These are phyloP conservation scores for Misgurnus anguillicaudatus DNA, from an alignment of 2,113 vertebrate genomes.

Conservation along the genomic window DNA sequence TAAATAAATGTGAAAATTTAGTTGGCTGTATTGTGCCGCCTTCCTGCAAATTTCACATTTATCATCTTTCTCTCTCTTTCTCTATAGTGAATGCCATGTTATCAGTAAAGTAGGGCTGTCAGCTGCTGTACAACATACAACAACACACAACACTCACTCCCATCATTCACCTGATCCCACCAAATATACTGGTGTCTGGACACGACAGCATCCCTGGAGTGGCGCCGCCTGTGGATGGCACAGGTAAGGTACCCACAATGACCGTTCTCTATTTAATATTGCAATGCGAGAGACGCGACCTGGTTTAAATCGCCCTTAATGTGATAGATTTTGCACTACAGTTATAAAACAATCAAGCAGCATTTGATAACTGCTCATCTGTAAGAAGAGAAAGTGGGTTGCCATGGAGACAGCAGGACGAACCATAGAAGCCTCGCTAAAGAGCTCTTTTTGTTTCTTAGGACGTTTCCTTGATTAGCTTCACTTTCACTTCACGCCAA, in stretches of 20 bases:
- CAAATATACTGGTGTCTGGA: slow-evolving; percentile 83
- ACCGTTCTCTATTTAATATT: neutral
- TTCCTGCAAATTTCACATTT: neutral
- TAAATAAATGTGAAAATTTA: neutral
- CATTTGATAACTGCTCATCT: slow-evolving; percentile 40
- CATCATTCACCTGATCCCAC: slow-evolving; percentile 81
- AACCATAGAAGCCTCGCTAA: neutral
- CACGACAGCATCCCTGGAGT: slow-evolving; percentile 81
- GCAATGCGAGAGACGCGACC: slow-evolving; percentile 3
- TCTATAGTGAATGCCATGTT: slow-evolving; percentile 78
- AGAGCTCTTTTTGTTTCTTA: slow-evolving; percentile 10
- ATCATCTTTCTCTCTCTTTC: slow-evolving; percentile 16
- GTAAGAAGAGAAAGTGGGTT: slow-evolving; percentile 42
- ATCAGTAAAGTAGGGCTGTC: slow-evolving; percentile 75
- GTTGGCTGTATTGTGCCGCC: neutral
- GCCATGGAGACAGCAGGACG: slow-evolving; percentile 41
- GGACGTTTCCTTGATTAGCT: slow-evolving; percentile 23
- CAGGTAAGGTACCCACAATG: slow-evolving; percentile 62
- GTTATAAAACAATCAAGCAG: slow-evolving; percentile 39
- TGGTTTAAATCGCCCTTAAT: slow-evolving; percentile 29
- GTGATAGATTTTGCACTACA: slow-evolving; percentile 23
- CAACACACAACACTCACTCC: slow-evolving; percentile 73
- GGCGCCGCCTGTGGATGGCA: slow-evolving; percentile 54
- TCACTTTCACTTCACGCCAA: neutral
- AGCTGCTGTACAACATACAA: slow-evolving; percentile 77